Conservation (phyloP, 2,888 invertebrate species). For the Ochlodes sylvanus region DNA sequence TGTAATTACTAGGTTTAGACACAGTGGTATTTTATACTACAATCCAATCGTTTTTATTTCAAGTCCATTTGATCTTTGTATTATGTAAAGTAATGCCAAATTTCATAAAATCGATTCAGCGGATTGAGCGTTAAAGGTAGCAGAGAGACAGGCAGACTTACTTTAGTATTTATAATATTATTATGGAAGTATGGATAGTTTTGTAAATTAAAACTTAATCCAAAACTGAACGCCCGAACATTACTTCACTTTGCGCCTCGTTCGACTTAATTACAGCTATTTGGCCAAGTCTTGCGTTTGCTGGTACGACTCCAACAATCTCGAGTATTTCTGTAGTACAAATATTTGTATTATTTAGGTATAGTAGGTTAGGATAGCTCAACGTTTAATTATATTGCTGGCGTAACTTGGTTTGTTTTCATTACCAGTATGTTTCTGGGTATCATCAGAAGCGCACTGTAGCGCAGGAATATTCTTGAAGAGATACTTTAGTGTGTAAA, state of each 20-base stretch:
- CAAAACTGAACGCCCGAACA: slow-evolving; percentile 1
- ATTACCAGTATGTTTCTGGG: background rate
- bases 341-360: slow-evolving; percentile 29
- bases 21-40: too few relatives aligned
- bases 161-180: background rate
- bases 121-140: too few relatives aligned
- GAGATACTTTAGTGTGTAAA: too few relatives aligned
- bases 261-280: slow-evolving; percentile 35
- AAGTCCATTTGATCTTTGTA: too few relatives aligned
- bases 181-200: too few relatives aligned
- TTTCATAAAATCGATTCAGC: too few relatives aligned
- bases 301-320: slow-evolving; percentile 23
- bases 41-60: too few relatives aligned
- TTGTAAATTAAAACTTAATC: slow-evolving; percentile 1
- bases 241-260: slow-evolving; percentile 26
- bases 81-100: too few relatives aligned
- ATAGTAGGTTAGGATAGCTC: background rate
- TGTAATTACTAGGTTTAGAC: slow-evolving; percentile 1
- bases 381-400: background rate
- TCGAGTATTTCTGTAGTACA: slow-evolving; percentile 16
- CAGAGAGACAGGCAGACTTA: too few relatives aligned
- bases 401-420: background rate
- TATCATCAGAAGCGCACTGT: too few relatives aligned
- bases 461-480: too few relatives aligned
- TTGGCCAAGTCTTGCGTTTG: slow-evolving; percentile 29